Conservation (phyloP, 2,888 invertebrate genomes). For the Rhagonycha fulva region DNA sequence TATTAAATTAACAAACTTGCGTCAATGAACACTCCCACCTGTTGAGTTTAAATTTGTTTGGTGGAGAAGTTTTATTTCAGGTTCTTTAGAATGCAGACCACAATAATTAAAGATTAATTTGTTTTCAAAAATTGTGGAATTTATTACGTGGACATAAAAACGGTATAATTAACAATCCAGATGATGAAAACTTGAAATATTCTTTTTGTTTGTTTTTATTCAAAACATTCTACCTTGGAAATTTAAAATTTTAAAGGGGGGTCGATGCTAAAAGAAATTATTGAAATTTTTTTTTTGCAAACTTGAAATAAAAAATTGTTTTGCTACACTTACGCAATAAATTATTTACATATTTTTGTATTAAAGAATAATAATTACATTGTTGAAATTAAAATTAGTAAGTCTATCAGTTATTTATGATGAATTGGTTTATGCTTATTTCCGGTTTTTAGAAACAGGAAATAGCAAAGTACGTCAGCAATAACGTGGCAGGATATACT, state of each 20-base stretch:
- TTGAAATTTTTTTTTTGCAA: too few relatives aligned
- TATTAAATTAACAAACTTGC: constrained; percentile 40
- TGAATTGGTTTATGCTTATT: not conserved
- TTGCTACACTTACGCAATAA: not conserved
- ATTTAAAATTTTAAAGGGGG: too few relatives aligned
- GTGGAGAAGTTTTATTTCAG: not conserved
- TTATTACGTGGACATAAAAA: not conserved
- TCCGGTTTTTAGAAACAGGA: not conserved
- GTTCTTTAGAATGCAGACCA: not conserved
- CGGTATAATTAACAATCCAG: not conserved
- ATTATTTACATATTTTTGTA: not conserved
- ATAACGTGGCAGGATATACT: not conserved
- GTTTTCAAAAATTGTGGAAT: not conserved
- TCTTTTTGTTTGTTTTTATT: too few relatives aligned
- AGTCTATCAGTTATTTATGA: not conserved
- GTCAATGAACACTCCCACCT: constrained; percentile 40
- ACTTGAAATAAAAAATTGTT: not conserved
- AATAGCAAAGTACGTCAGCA: not conserved
- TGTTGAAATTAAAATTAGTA: not conserved
- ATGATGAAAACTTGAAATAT: not conserved
- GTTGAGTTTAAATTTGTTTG: not conserved
- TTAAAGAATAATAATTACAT: not conserved
- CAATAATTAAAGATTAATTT: not conserved
- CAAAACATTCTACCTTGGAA: too few relatives aligned
- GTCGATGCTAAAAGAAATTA: too few relatives aligned